These are phyloP conservation scores for Scomber japonicus DNA, from an alignment of 2,113 vertebrate species.

Conservation along the genomic window DNA sequence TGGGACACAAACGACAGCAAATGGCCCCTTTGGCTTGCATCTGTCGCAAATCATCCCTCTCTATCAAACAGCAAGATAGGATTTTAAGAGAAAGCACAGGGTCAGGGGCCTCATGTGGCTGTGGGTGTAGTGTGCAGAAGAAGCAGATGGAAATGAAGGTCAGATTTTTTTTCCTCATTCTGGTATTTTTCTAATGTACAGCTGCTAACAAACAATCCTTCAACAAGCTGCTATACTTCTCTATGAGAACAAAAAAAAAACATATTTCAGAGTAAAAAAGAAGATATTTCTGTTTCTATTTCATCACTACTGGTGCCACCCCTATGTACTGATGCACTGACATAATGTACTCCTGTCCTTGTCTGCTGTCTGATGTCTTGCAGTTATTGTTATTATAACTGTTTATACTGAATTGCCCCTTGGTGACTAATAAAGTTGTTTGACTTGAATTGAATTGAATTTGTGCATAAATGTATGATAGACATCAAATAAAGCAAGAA, in stretches of 20 bases:
- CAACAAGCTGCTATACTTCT: neutral
- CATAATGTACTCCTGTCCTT: no score
- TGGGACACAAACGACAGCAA: conserved; percentile 49
- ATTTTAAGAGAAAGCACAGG: conserved; percentile 64
- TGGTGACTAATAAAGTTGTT: no score
- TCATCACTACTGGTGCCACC: no score
- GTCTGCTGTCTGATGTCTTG: no score
- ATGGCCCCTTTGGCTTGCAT: conserved; percentile 43
- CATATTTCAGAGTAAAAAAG: no score
- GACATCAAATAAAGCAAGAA: neutral
- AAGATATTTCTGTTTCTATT: no score
- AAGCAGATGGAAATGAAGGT: conserved; percentile 50
- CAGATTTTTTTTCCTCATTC: conserved; percentile 15
- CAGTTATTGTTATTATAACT: no score
- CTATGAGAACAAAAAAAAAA: neutral
- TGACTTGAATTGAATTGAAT: no score
- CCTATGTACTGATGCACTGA: no score
- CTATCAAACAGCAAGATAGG: conserved; percentile 52
- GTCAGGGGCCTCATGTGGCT: conserved; percentile 50
- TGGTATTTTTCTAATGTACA: conserved; percentile 45
- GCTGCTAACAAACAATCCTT: conserved; percentile 44
- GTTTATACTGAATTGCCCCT: no score
- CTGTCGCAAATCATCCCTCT: conserved; percentile 55
- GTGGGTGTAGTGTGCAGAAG: conserved; percentile 27
- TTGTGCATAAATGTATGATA: no score